A percentile compares a stretch with the other conserved stretches of the same genome.
phyloP scores from a whole-genome alignment of 2,888 invertebrate species.

The Andrena camellia region DNA sequence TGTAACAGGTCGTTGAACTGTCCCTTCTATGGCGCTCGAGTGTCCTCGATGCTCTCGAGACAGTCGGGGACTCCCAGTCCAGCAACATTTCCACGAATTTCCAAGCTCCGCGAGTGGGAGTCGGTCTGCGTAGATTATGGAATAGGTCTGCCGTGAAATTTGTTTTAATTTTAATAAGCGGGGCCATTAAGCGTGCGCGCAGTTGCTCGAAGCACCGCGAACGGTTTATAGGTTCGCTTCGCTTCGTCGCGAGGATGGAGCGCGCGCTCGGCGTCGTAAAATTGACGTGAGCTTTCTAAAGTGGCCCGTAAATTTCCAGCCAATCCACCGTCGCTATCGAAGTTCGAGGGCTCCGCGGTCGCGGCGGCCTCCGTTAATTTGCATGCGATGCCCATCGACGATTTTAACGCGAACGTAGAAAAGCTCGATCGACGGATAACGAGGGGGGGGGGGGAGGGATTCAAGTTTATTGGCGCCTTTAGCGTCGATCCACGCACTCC shows the following conservation, averaged over 20 bases:
- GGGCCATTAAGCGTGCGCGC: neutral
- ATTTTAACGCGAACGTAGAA: conserved; percentile 16
- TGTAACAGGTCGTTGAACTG: neutral
- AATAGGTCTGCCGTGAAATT: neutral
- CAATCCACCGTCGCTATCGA: conserved; percentile 33
- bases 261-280: conserved; percentile 46
- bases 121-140: neutral
- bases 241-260: conserved; percentile 3
- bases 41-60: too few species aligned
- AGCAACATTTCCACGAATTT: neutral
- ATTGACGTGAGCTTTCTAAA: conserved; percentile 52
- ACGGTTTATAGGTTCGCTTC: conserved; percentile 4
- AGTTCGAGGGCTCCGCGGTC: neutral
- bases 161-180: neutral
- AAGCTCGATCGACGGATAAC: conserved; percentile 1
- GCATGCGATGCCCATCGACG: conserved; percentile 22
- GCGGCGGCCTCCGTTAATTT: conserved; percentile 13
- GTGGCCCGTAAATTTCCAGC: conserved; percentile 54
- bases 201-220: conserved; percentile 1
- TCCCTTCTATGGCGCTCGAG: too few species aligned
- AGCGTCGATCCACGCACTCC: neutral
- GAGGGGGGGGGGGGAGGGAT: neutral
- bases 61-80: too few species aligned
- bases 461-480: neutral
- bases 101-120: neutral